These are phyloP conservation scores for Mormoops blainvillei DNA, from an alignment of 2,113 vertebrate genomes.

Conservation along the genomic window DNA sequence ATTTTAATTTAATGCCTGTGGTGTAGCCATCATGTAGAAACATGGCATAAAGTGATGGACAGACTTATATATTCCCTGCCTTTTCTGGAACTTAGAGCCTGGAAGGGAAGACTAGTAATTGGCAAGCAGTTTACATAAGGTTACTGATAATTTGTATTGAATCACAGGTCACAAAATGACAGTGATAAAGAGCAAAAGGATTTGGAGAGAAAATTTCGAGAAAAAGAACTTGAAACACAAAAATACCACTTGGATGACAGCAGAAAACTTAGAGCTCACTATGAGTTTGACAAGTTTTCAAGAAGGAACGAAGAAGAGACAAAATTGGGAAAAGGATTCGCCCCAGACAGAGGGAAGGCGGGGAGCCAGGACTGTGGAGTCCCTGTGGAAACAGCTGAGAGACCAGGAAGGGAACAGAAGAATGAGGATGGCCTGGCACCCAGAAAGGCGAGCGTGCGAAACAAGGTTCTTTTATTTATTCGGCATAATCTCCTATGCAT, in stretches of 20 bases:
- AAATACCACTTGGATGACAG: constrained; percentile 86
- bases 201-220: constrained; percentile 86
- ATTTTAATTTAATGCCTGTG: neutral
- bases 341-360: constrained; percentile 90
- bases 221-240: constrained; percentile 87
- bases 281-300: constrained; percentile 90
- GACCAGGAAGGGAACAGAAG: constrained; percentile 89
- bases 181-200: constrained; percentile 92
- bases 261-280: constrained; percentile 89
- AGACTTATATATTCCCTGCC: neutral
- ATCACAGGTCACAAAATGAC: constrained; percentile 86
- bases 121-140: neutral
- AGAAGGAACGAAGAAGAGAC: constrained; percentile 91
- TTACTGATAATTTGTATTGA: constrained; percentile 29
- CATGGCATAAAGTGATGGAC: neutral
- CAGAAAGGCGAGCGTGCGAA: constrained; percentile 91
- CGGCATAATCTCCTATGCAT: constrained; percentile 76
- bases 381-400: constrained; percentile 86
- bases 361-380: constrained; percentile 86
- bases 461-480: constrained; percentile 88
- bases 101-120: neutral
- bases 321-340: constrained; percentile 92
- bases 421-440: constrained; percentile 86
- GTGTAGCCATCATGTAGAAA: neutral
- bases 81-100: neutral